Evolutionary conservation across 2,797 vertebrate species (phyloP).

Genomic region (Malacoctenus gilli): DNA sequence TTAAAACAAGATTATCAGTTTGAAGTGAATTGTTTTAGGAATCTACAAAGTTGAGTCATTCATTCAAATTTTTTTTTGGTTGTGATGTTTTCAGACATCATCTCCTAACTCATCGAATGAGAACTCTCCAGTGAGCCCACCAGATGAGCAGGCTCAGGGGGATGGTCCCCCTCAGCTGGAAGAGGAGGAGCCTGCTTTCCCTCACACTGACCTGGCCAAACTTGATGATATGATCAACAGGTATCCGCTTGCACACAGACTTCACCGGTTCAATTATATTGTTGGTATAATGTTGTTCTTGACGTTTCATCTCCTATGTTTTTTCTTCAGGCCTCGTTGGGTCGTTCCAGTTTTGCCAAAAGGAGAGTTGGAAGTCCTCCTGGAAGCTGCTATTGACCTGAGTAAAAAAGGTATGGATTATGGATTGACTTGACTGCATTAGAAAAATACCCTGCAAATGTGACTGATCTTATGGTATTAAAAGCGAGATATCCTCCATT

Average conservation of each 20-base stretch:
- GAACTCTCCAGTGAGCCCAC: constrained; percentile 97
- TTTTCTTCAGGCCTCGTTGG: constrained; percentile 91
- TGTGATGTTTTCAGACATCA: constrained; percentile 83
- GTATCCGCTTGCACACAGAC: constrained; percentile 69
- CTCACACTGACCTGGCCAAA: constrained; percentile 98
- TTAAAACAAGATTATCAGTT: no score
- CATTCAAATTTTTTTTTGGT: no score
- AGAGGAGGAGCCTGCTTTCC: constrained; percentile 99
- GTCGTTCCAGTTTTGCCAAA: constrained; percentile 99
- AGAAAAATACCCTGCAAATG: no score
- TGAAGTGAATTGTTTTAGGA: no score
- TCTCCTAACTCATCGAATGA: constrained; percentile 99
- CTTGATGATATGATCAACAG: constrained; percentile 99
- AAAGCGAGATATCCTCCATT: constrained; percentile 25
- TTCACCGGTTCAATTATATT: no score
- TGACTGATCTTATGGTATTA: no score
- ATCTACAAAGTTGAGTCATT: no score
- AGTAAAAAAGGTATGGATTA: constrained; percentile 98
- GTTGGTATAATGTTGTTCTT: no score
- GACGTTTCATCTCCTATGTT: constrained; percentile 17
- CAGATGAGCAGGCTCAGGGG: constrained; percentile 92
- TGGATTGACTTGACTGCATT: no score
- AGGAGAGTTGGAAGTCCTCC: constrained; percentile 99
- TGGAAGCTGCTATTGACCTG: constrained; percentile 99
- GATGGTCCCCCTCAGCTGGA: constrained; percentile 93